Base-by-base conservation (phyloP, 1,140 invertebrate genomes). In the Sinella curviseta region DNA sequence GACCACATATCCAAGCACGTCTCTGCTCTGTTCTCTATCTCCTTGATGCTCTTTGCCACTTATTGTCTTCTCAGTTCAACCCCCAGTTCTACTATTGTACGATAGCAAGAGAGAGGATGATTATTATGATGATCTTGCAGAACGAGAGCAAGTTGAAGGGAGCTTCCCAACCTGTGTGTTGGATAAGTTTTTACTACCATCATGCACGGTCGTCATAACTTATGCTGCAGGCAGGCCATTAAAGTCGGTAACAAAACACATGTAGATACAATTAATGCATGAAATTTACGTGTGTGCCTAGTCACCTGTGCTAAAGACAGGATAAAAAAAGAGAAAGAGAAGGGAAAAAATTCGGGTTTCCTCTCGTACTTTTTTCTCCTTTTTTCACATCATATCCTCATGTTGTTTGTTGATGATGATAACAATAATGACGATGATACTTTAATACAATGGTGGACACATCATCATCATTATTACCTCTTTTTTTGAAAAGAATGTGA, bases 271-370 rank as follows among this genome's bases (percentile, higher is more conserved):
- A 60, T 60, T 60, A 60, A 60, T 60, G 57, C 57, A 60, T 60
- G 57, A 60, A 60, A 60, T 60, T 60, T 60, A 60, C 57, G 57
- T 60, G 57, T 26, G 12, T 60, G 57, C 57, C 24, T 60, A 60
- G 8, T 60, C 57, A 60, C 57, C 57, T 60, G 57, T 60, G 57
- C 57, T 26, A 60, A 12, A 17, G 57, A 60, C 24, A 60, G 12
- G 57, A 60, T 60, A n/a, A 60, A 14, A 60, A 17, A 60, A 60
- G 20, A n/a, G 24, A 14, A 60, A 17, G 24, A 60, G 20, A 48
- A 48, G 39, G 39, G 57, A 60, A 60, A 60, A 60, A 60, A 60
- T 60, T 60, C 57, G 57, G 57, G 57, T n/a, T 60, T 60, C 57
- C 57, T 60, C 24, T 60, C 57, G 4, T 60, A 3, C 24, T 17